These are phyloP conservation scores for Leptodactylus fallax DNA, from an alignment of 2,797 vertebrate genomes.

Conservation along the genomic window DNA sequence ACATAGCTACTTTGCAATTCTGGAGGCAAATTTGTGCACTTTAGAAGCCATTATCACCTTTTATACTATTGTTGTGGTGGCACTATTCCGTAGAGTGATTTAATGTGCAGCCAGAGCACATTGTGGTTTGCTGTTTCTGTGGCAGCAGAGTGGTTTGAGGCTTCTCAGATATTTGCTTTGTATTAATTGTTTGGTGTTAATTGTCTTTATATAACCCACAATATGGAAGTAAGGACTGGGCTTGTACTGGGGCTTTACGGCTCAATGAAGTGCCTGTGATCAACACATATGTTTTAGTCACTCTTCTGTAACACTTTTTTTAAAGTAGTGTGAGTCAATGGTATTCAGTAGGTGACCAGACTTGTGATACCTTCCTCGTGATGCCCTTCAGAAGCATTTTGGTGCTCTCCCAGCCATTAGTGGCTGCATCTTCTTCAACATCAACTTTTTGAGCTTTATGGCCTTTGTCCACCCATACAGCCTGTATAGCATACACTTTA, in stretches of 20 bases:
- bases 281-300: not conserved
- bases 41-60: not conserved
- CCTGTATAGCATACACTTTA: not conserved
- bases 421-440: not conserved
- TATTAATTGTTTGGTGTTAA: slow-evolving; percentile 16
- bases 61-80: not conserved
- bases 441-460: not conserved
- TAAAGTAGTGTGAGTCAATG: not conserved
- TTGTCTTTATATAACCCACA: not conserved
- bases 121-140: slow-evolving; percentile 1
- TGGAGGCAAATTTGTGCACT: no score
- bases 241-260: not conserved
- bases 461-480: not conserved
- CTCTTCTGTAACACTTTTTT: not conserved
- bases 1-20: no score
- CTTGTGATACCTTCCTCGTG: not conserved
- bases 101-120: not conserved
- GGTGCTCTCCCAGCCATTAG: not conserved
- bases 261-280: not conserved
- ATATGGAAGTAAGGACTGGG: not conserved
- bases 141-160: not conserved
- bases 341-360: not conserved
- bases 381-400: not conserved
- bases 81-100: not conserved
- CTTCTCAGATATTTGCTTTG: not conserved